phyloP scores from a whole-genome alignment of 2,888 invertebrate species.

The Eurytoma adleriae region DNA sequence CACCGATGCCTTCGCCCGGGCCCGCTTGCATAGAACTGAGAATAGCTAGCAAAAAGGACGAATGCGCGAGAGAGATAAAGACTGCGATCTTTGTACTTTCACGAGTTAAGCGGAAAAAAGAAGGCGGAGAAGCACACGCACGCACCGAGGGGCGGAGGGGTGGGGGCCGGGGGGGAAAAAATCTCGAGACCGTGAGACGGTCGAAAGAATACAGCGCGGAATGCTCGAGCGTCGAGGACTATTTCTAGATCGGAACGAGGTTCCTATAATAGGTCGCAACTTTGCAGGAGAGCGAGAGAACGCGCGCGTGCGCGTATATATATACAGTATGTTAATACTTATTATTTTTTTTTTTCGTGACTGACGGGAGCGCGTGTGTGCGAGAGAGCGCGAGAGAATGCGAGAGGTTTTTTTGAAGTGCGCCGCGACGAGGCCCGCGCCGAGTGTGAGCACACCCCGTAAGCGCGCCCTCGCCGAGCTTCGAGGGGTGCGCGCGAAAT shows the following conservation, averaged over 20 bases:
- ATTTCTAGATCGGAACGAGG: conserved; percentile 56
- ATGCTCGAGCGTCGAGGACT: conserved; percentile 53
- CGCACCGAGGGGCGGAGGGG: no score
- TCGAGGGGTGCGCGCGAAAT: conserved; percentile 9
- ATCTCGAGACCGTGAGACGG: conserved; percentile 5
- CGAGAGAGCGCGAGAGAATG: conserved; percentile 15
- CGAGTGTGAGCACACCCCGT: neutral
- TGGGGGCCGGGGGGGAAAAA: neutral
- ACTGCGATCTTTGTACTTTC: conserved; percentile 57
- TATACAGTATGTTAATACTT: conserved; percentile 40
- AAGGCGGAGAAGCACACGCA: neutral
- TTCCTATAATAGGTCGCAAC: conserved; percentile 57
- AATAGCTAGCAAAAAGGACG: conserved; percentile 21
- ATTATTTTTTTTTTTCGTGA: conserved; percentile 41
- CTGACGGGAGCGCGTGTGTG: conserved; percentile 41
- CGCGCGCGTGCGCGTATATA: conserved; percentile 26
- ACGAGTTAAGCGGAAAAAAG: conserved; percentile 8
- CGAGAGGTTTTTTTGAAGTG: conserved; percentile 9
- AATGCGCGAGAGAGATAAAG: conserved; percentile 55
- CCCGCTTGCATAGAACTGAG: neutral
- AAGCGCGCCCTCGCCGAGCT: neutral
- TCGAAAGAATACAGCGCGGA: conserved; percentile 23
- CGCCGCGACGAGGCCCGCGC: conserved; percentile 40
- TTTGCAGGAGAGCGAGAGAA: conserved; percentile 52
- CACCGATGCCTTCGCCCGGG: neutral